Evolutionary conservation across 2,113 vertebrate genomes (phyloP).

Genomic region (Daphoenositta chrysoptera): DNA sequence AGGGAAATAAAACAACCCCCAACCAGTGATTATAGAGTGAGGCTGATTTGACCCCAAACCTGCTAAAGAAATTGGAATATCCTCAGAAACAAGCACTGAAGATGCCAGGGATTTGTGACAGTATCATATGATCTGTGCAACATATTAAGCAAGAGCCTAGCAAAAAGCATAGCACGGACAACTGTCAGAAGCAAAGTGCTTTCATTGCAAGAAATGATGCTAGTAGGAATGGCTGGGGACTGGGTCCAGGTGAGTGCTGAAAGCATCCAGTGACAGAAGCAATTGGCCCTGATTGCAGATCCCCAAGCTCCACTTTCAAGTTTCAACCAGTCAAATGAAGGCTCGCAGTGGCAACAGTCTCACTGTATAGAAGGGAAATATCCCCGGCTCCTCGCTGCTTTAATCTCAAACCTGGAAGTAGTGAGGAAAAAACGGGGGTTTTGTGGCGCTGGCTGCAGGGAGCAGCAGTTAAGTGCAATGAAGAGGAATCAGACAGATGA

Average conservation of each 20-base stretch:
- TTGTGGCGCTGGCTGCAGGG: background rate
- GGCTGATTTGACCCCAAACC: background rate
- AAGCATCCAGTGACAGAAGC: background rate
- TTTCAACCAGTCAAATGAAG: background rate
- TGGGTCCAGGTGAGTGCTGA: background rate
- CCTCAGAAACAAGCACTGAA: background rate
- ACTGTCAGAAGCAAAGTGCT: background rate
- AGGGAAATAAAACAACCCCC: slow-evolving; percentile 36
- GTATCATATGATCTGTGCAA: background rate
- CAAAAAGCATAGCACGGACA: background rate
- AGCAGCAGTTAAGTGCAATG: background rate
- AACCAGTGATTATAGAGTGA: background rate
- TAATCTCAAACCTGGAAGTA: background rate
- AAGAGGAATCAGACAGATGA: background rate
- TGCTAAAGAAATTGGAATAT: background rate
- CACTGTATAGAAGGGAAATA: background rate
- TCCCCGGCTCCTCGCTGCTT: background rate
- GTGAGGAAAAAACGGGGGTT: background rate
- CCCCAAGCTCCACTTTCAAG: background rate
- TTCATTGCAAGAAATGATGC: background rate
- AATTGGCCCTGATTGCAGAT: background rate
- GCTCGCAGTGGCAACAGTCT: background rate
- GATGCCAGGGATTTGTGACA: background rate
- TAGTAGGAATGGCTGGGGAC: background rate
- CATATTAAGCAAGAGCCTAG: background rate